phyloP scores from a whole-genome alignment of 2,113 vertebrate species.

The Aplodontia rufa region DNA sequence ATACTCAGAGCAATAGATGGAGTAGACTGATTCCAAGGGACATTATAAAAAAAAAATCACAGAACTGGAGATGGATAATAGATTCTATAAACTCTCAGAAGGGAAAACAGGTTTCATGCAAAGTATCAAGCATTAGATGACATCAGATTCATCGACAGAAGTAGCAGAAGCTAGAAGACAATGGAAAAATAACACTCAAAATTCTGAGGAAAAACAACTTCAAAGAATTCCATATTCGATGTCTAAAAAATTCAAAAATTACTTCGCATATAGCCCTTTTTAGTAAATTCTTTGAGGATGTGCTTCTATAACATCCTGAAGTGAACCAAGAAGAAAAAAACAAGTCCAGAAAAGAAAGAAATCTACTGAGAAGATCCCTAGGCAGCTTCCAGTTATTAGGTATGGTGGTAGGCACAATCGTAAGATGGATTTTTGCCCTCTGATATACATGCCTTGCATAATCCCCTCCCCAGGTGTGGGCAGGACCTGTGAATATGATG shows the following conservation, averaged over 20 bases:
- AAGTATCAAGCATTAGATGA: conserved; percentile 19
- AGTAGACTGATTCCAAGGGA: not conserved
- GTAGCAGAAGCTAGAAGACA: not conserved
- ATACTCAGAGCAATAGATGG: not conserved
- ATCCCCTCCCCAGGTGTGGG: not conserved
- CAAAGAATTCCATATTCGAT: not conserved
- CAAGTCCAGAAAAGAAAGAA: not conserved
- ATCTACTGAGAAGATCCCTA: not conserved
- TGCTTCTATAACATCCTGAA: not conserved
- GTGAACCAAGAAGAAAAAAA: not conserved
- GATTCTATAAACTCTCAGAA: not conserved
- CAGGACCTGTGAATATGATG: not conserved
- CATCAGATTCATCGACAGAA: not conserved
- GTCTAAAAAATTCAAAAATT: not conserved
- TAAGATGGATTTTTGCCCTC: not conserved
- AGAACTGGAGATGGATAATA: not conserved
- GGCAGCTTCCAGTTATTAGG: not conserved
- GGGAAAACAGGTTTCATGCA: not conserved
- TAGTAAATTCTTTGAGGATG: not conserved
- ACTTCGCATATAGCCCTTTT: not conserved
- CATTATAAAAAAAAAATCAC: not conserved
- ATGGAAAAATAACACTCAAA: not conserved
- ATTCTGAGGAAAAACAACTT: not conserved
- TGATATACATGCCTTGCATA: not conserved
- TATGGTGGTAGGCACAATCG: not conserved